Percentiles rank a stretch among this genome's conserved stretches.
Conservation (phyloP, 1,140 invertebrate genomes). For the Micrasema minimum region DNA sequence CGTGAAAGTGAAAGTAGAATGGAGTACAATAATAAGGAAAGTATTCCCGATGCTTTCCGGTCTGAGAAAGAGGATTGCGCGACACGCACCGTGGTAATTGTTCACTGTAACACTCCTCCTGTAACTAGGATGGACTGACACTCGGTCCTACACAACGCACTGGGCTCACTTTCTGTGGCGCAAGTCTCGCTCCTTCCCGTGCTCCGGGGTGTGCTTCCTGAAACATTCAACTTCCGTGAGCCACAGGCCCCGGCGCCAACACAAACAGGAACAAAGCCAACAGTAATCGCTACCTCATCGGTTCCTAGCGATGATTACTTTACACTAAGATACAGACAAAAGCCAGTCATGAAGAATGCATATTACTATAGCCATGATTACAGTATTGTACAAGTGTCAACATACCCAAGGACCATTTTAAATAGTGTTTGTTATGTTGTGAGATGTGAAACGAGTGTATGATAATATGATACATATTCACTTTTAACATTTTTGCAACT, state of each 20-base stretch:
- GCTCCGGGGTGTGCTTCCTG: slow-evolving; percentile 52
- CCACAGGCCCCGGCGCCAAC: background rate
- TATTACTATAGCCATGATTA: too few species aligned
- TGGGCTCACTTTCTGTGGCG: slow-evolving; percentile 52
- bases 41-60: slow-evolving; percentile 16
- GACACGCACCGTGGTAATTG: slow-evolving; percentile 21
- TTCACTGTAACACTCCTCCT: slow-evolving; percentile 22
- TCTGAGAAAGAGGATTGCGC: slow-evolving; percentile 9
- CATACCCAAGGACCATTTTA: too few species aligned
- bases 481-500: too few species aligned
- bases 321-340: background rate
- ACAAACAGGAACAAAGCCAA: background rate
- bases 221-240: slow-evolving; percentile 38
- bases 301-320: too few species aligned
- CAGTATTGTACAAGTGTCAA: too few species aligned
- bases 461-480: too few species aligned
- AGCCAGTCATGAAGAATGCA: slow-evolving; percentile 24
- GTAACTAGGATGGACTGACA: slow-evolving; percentile 21
- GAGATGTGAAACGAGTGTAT: too few species aligned
- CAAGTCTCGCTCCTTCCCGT: slow-evolving; percentile 52
- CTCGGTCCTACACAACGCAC: slow-evolving; percentile 13
- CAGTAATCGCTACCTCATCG: too few species aligned
- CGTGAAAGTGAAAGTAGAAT: slow-evolving; percentile 15
- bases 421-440: too few species aligned
- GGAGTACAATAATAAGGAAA: slow-evolving; percentile 17